phyloP scores from a whole-genome alignment of 2,113 vertebrate genomes.

The Myodes glareolus region DNA sequence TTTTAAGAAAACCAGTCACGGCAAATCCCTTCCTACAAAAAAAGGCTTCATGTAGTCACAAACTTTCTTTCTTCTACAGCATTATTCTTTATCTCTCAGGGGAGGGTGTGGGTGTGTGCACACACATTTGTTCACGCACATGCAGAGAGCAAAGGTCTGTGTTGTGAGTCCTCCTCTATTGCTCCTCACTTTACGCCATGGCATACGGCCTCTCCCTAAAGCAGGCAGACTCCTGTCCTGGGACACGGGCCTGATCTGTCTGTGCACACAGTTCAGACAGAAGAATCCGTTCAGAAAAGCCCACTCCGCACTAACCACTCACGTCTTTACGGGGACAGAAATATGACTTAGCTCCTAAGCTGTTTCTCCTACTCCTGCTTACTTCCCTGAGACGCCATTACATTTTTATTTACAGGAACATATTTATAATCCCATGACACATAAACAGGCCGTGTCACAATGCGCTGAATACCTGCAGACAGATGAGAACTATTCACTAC shows the following conservation, averaged over 20 bases:
- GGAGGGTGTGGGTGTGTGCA: not conserved
- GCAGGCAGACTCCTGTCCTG: not conserved
- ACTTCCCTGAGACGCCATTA: not conserved
- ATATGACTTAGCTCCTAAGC: not conserved
- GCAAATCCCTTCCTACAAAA: constrained; percentile 20
- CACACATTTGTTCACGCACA: no score
- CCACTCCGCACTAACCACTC: not conserved
- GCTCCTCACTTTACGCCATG: no score
- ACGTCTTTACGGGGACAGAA: not conserved
- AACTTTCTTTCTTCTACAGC: constrained; percentile 13
- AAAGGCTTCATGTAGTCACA: not conserved
- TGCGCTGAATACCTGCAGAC: not conserved
- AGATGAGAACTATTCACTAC: not conserved
- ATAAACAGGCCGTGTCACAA: not conserved
- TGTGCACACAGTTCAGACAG: no score
- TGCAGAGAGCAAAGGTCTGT: not conserved
- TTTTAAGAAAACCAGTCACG: not conserved
- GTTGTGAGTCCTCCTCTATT: not conserved
- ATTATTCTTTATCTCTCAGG: not conserved
- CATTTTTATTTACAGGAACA: not conserved
- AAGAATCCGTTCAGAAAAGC: not conserved
- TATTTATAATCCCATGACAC: not conserved
- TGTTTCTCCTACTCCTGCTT: not conserved
- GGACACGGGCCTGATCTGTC: not conserved
- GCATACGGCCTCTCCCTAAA: not conserved